Conservation (phyloP, 2,888 invertebrate genomes). For the Eupithecia inturbata region DNA sequence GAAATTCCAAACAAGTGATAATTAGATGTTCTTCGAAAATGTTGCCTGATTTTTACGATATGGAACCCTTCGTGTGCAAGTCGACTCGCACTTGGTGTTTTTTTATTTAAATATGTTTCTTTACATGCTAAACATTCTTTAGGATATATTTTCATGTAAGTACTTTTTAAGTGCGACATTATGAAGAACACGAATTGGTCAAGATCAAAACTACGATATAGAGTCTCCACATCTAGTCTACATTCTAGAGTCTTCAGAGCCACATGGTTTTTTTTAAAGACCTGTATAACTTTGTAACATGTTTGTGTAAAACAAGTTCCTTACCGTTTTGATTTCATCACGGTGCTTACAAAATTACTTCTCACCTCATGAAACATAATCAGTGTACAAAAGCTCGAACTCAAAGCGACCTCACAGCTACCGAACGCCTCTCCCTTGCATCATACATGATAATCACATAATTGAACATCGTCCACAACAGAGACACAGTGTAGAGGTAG, state of each 20-base stretch:
- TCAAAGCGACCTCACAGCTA: conserved; percentile 28
- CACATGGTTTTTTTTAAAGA: too few relatives aligned
- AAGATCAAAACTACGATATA: not conserved
- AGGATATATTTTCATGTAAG: too few relatives aligned
- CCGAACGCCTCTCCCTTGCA: conserved; percentile 45
- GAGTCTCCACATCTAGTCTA: too few relatives aligned
- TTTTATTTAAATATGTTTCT: too few relatives aligned
- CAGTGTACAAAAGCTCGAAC: conserved; percentile 11
- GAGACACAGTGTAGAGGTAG: conserved; percentile 22
- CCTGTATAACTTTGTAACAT: not conserved
- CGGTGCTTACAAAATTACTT: conserved; percentile 2
- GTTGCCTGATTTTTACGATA: too few relatives aligned
- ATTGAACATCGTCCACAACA: conserved; percentile 58
- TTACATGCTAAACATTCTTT: too few relatives aligned
- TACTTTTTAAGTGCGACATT: too few relatives aligned
- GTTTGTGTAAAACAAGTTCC: not conserved
- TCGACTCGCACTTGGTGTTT: too few relatives aligned
- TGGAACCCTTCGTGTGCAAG: too few relatives aligned
- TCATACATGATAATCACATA: conserved; percentile 66
- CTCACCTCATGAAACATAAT: conserved; percentile 21
- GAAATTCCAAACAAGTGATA: too few relatives aligned
- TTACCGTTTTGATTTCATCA: not conserved
- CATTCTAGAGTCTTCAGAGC: too few relatives aligned
- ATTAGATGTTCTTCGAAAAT: too few relatives aligned
- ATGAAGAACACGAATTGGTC: not conserved